These are phyloP conservation scores for Torymus auratus DNA, from an alignment of 2,888 invertebrate genomes.

Conservation along the genomic window DNA sequence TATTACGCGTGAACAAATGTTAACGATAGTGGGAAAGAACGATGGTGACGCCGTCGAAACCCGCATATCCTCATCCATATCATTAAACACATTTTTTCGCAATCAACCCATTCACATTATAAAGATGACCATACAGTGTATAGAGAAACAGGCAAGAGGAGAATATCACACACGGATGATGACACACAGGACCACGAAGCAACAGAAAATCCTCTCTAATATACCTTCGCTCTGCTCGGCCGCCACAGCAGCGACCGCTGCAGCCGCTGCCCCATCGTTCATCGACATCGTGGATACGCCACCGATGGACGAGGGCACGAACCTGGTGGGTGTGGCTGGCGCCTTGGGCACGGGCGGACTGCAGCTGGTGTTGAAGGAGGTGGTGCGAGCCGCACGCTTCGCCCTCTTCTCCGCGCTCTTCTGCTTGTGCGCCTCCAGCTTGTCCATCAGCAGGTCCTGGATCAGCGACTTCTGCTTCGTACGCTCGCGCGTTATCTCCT, in stretches of 20 bases:
- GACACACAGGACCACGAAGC: too few species aligned
- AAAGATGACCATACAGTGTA: neutral
- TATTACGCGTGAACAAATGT: too few species aligned
- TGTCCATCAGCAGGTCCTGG: constrained; percentile 89
- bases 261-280: too few species aligned
- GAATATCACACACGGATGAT: too few species aligned
- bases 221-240: constrained; percentile 6
- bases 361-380: constrained; percentile 71
- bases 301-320: constrained; percentile 13
- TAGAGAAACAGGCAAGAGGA: neutral
- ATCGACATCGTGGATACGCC: too few species aligned
- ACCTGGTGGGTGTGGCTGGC: constrained; percentile 39
- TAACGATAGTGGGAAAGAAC: too few species aligned
- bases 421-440: constrained; percentile 84
- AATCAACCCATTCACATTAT: too few species aligned
- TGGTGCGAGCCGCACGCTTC: constrained; percentile 80
- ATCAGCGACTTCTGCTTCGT: constrained; percentile 90
- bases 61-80: too few species aligned
- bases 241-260: neutral
- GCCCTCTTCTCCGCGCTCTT: constrained; percentile 81
- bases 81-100: too few species aligned
- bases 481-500: constrained; percentile 87
- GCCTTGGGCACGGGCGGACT: constrained; percentile 40
- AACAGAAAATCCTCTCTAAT: too few species aligned
- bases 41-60: too few species aligned